phyloP scores from a whole-genome alignment of 2,888 invertebrate genomes.

The Melitaea athalia region DNA sequence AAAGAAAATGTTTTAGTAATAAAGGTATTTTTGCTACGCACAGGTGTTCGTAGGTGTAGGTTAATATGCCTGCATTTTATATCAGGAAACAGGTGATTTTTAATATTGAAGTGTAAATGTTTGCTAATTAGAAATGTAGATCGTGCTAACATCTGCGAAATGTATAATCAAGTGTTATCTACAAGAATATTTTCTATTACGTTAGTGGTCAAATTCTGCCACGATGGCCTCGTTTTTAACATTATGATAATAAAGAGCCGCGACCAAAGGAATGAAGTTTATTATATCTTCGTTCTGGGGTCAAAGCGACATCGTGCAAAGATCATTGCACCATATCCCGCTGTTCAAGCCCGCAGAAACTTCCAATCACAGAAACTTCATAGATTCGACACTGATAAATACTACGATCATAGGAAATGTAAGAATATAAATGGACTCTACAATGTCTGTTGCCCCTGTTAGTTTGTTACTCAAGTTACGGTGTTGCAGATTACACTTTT shows the following conservation, averaged over 20 bases:
- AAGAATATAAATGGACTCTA: slow-evolving; percentile 30
- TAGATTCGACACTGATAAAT: slow-evolving; percentile 33
- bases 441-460: slow-evolving; percentile 48
- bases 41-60: too few species aligned
- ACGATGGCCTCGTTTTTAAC: slow-evolving; percentile 1
- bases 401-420: slow-evolving; percentile 36
- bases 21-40: too few species aligned
- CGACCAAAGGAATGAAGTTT: slow-evolving; percentile 60
- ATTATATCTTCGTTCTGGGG: slow-evolving; percentile 54
- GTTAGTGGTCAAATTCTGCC: not conserved
- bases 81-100: not conserved
- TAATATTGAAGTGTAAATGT: not conserved
- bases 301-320: slow-evolving; percentile 68
- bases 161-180: not conserved
- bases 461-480: slow-evolving; percentile 15
- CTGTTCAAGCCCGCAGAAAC: slow-evolving; percentile 37
- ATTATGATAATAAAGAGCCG: slow-evolving; percentile 64
- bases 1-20: too few species aligned
- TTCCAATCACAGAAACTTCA: slow-evolving; percentile 34
- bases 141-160: not conserved
- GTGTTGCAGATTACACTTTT: slow-evolving; percentile 27
- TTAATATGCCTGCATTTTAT: not conserved
- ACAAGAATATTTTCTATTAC: not conserved
- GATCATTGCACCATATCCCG: slow-evolving; percentile 59
- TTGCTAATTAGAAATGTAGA: not conserved